Conservation (phyloP, 2,888 invertebrate species). For the Eupsilia transversa region DNA sequence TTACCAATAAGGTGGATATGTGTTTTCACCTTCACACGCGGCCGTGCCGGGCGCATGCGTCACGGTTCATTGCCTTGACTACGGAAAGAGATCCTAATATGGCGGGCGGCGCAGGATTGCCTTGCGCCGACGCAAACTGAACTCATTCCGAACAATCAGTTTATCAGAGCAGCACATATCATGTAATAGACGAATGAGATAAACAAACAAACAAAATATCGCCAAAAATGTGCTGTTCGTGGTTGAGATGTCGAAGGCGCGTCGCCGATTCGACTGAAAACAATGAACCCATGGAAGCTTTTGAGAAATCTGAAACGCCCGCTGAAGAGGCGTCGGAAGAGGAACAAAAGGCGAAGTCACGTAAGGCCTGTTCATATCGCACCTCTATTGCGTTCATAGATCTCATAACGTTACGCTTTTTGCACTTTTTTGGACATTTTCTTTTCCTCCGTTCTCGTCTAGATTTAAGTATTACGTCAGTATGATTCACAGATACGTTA, state of each 20-base stretch:
- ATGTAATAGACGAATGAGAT: slow-evolving; percentile 62
- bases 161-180: slow-evolving; percentile 79
- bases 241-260: slow-evolving; percentile 85
- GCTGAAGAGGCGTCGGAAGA: slow-evolving; percentile 70
- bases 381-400: slow-evolving; percentile 68
- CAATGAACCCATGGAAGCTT: slow-evolving; percentile 78
- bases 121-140: slow-evolving; percentile 86
- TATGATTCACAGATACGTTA: slow-evolving; percentile 77
- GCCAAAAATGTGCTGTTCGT: slow-evolving; percentile 87
- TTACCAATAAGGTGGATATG: slow-evolving; percentile 64
- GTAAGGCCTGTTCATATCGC: slow-evolving; percentile 81
- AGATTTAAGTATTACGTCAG: slow-evolving; percentile 70
- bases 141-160: slow-evolving; percentile 82
- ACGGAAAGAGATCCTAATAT: slow-evolving; percentile 89
- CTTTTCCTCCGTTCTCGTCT: slow-evolving; percentile 40
- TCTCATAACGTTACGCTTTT: slow-evolving; percentile 72
- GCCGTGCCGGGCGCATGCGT: slow-evolving; percentile 77
- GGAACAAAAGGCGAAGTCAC: slow-evolving; percentile 77
- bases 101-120: slow-evolving; percentile 83
- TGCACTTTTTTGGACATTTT: slow-evolving; percentile 75
- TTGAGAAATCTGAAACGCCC: slow-evolving; percentile 75
- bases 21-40: slow-evolving; percentile 64
- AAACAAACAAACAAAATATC: slow-evolving; percentile 69
- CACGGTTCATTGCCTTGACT: slow-evolving; percentile 90
- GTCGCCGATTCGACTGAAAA: slow-evolving; percentile 82